Conservation (phyloP, 2,888 invertebrate genomes). For the Drosophila lutescens region DNA sequence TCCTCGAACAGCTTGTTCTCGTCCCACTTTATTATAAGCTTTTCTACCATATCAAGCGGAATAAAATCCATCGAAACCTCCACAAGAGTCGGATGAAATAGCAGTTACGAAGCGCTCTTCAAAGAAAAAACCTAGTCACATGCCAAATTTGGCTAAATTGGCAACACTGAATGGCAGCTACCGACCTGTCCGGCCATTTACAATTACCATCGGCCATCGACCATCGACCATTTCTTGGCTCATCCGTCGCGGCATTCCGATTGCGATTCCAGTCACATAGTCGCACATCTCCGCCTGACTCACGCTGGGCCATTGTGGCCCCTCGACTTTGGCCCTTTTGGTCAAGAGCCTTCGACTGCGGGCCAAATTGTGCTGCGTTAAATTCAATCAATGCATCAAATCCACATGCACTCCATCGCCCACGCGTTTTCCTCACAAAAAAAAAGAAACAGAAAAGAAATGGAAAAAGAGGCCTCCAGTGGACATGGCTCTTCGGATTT, state of each 20-base stretch:
- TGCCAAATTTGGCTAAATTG: constrained; percentile 49
- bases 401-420: constrained; percentile 46
- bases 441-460: neutral
- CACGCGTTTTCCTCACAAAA: constrained; percentile 46
- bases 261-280: constrained; percentile 62
- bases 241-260: constrained; percentile 24
- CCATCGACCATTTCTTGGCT: constrained; percentile 5
- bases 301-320: constrained; percentile 45
- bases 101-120: neutral
- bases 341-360: constrained; percentile 44
- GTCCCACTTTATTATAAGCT: constrained; percentile 21
- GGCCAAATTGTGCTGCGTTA: constrained; percentile 61
- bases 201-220: constrained; percentile 41
- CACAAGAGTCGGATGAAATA: constrained; percentile 3
- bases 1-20: neutral
- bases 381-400: constrained; percentile 81
- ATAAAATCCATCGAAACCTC: constrained; percentile 4
- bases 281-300: constrained; percentile 45
- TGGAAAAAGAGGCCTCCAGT: constrained; percentile 34
- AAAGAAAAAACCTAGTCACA: constrained; percentile 26
- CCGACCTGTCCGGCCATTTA: constrained; percentile 47
- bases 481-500: constrained; percentile 48
- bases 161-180: constrained; percentile 49
- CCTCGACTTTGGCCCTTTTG: constrained; percentile 57
- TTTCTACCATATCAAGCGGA: constrained; percentile 3